These are phyloP conservation scores for Torymus aiolomorphi DNA, from an alignment of 2,888 invertebrate species.

Conservation along the genomic window DNA sequence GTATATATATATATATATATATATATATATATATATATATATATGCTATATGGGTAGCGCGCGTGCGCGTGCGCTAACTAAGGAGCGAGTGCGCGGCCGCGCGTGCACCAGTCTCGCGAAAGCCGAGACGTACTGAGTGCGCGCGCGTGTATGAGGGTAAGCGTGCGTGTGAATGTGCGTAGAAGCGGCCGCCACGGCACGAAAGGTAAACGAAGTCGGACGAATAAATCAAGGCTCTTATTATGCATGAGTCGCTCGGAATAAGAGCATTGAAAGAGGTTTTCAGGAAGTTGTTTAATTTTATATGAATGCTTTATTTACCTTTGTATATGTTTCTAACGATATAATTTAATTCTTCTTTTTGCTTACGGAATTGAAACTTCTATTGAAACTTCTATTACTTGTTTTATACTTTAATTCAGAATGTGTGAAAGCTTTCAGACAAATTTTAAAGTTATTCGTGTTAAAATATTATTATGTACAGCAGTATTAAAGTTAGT, in stretches of 20 bases:
- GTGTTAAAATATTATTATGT: no score
- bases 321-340: no score
- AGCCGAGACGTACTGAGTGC: no score
- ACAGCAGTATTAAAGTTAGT: no score
- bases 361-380: no score
- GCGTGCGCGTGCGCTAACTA: conserved; percentile 37
- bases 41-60: not conserved
- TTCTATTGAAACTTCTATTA: no score
- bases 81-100: not conserved
- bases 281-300: not conserved
- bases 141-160: no score
- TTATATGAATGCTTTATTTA: not conserved
- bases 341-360: no score
- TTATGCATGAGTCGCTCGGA: not conserved
- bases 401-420: no score
- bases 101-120: not conserved
- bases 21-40: conserved; percentile 21
- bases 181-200: not conserved
- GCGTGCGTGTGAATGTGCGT: no score
- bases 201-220: conserved; percentile 12
- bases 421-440: no score
- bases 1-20: conserved; percentile 16
- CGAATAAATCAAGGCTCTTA: conserved; percentile 17
- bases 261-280: not conserved
- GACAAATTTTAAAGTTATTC: no score